Percentiles rank a stretch among this genome's conserved stretches.
These are phyloP conservation scores for Neostethus bicornis DNA, from an alignment of 2,797 vertebrate species.

Conservation along the genomic window DNA sequence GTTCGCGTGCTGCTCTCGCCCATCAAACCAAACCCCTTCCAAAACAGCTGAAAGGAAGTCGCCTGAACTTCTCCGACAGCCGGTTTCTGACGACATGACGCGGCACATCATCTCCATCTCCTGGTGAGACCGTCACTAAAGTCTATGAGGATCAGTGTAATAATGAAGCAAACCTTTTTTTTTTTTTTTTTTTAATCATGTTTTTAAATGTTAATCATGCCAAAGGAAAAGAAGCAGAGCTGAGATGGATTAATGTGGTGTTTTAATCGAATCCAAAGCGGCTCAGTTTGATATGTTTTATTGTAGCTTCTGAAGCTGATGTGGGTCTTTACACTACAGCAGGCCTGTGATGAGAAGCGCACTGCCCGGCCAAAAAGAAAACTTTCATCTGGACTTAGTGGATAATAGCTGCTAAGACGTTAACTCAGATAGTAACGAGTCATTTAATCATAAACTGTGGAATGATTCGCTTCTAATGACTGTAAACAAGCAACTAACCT, in stretches of 20 bases:
- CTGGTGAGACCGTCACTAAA: no score
- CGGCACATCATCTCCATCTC: no score
- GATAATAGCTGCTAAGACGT: no score
- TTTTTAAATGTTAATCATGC: constrained; percentile 61
- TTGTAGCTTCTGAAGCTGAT: constrained; percentile 19
- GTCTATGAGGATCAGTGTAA: constrained; percentile 49
- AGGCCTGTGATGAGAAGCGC: constrained; percentile 45
- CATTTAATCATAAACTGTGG: no score
- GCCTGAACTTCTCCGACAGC: constrained; percentile 50
- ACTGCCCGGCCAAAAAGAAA: no score
- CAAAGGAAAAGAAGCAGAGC: constrained; percentile 65
- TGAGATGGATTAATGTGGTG: constrained; percentile 20
- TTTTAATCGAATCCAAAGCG: constrained; percentile 66
- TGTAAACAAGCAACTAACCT: no score
- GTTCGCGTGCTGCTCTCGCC: constrained; percentile 35
- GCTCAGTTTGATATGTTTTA: constrained; percentile 3
- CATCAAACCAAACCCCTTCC: constrained; percentile 21
- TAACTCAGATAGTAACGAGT: no score
- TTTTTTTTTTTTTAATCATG: constrained; percentile 52
- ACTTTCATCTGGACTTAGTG: no score
- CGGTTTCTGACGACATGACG: no score
- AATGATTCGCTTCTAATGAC: no score
- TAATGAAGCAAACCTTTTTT: constrained; percentile 54
- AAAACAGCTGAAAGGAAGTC: constrained; percentile 22
- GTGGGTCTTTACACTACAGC: constrained; percentile 43